Percentiles rank a stretch among this genome's conserved stretches.
phyloP scores from a whole-genome alignment of 2,113 vertebrate species.

The Macquaria australasica region DNA sequence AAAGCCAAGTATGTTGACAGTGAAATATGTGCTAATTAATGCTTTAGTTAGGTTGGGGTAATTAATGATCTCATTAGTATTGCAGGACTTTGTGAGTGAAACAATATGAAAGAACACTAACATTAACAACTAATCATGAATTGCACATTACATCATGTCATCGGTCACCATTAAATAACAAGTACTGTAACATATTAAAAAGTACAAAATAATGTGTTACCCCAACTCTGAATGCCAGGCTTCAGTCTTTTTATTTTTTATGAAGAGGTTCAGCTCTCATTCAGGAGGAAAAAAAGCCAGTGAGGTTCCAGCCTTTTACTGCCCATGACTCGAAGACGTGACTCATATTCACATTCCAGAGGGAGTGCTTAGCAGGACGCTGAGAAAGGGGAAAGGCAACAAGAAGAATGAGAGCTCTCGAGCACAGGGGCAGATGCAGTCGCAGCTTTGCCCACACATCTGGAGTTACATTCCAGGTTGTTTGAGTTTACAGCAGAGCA shows the following conservation, averaged over 20 bases:
- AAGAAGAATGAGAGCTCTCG: slow-evolving; percentile 41
- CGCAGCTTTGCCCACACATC: slow-evolving; percentile 67
- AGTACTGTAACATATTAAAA: neutral
- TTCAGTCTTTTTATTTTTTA: neutral
- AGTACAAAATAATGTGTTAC: neutral
- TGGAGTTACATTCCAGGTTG: slow-evolving; percentile 66
- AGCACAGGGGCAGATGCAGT: slow-evolving; percentile 60
- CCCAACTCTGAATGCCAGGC: slow-evolving; percentile 5
- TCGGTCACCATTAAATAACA: neutral
- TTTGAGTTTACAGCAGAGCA: slow-evolving; percentile 59
- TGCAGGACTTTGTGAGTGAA: neutral
- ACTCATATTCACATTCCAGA: slow-evolving; percentile 76
- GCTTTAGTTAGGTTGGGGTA: neutral
- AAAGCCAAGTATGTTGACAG: neutral
- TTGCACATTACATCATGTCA: neutral
- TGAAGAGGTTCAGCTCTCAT: slow-evolving; percentile 12
- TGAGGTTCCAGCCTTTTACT: slow-evolving; percentile 50
- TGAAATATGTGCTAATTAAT: slow-evolving; percentile 18
- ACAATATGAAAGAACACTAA: neutral
- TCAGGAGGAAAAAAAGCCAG: slow-evolving; percentile 48
- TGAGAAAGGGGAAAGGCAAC: slow-evolving; percentile 57
- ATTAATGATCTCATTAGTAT: slow-evolving; percentile 16
- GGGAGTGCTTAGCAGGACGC: slow-evolving; percentile 59
- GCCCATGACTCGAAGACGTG: slow-evolving; percentile 65
- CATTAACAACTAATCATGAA: neutral